These are phyloP conservation scores for Orchesella cincta DNA, from an alignment of 1,140 invertebrate genomes.

Conservation along the genomic window DNA sequence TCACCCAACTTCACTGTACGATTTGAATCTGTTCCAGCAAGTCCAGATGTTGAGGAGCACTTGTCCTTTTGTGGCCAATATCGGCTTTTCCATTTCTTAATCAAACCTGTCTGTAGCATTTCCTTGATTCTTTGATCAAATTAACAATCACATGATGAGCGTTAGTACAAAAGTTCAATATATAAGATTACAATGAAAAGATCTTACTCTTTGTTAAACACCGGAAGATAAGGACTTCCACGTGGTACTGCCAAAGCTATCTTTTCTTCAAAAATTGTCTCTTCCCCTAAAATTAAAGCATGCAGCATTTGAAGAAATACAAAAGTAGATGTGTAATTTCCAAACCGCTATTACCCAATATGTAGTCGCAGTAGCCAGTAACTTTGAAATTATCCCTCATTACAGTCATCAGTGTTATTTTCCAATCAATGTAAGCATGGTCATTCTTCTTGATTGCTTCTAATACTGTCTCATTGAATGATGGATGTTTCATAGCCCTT, in stretches of 20 bases:
- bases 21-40: constrained; percentile 28
- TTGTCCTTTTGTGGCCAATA: constrained; percentile 77
- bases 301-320: constrained; percentile 5
- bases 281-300: constrained; percentile 59
- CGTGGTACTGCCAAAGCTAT: constrained; percentile 72
- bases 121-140: constrained; percentile 64
- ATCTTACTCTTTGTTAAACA: constrained; percentile 65
- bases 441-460: constrained; percentile 64
- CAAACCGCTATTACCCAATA: constrained; percentile 64
- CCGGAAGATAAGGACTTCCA: constrained; percentile 71
- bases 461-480: constrained; percentile 60
- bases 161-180: not conserved
- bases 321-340: constrained; percentile 30
- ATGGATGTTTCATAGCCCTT: constrained; percentile 60
- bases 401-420: constrained; percentile 66
- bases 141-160: not conserved
- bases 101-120: constrained; percentile 80
- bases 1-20: constrained; percentile 43
- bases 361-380: constrained; percentile 70
- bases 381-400: constrained; percentile 66
- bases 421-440: constrained; percentile 80
- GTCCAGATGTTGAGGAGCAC: constrained; percentile 60
- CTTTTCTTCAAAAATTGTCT: constrained; percentile 77
- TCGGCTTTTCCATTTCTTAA: constrained; percentile 76
- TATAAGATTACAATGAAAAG: constrained; percentile 20